Evolutionary conservation across 2,113 vertebrate species (phyloP).

Genomic region (Monopterus albus): DNA sequence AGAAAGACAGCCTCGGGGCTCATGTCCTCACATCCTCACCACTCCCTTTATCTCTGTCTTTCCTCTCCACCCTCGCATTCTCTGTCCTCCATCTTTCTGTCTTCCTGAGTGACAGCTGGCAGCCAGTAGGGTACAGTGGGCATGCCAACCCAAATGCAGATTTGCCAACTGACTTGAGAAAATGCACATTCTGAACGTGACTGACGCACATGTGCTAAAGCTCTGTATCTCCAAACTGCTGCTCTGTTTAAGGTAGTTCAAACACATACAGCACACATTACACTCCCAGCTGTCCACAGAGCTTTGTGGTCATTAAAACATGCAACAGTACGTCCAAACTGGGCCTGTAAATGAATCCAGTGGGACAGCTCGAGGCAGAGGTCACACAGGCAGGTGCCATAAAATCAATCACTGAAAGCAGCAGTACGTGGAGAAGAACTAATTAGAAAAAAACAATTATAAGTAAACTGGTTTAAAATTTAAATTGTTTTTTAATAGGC

Average conservation of each 20-base stretch:
- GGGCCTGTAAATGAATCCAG: slow-evolving; percentile 45
- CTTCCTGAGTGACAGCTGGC: slow-evolving; percentile 83
- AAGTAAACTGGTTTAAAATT: not conserved
- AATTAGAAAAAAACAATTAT: slow-evolving; percentile 14
- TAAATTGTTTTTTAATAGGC: not conserved
- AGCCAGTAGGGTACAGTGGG: slow-evolving; percentile 81
- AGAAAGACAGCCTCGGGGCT: slow-evolving; percentile 66
- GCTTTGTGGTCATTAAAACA: slow-evolving; percentile 56
- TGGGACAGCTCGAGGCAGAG: slow-evolving; percentile 38
- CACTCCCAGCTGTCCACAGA: slow-evolving; percentile 37
- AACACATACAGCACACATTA: slow-evolving; percentile 39
- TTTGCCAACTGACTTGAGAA: slow-evolving; percentile 76
- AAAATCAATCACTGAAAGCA: slow-evolving; percentile 31
- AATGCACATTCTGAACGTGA: slow-evolving; percentile 69
- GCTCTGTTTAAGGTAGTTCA: slow-evolving; percentile 16
- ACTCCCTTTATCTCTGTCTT: slow-evolving; percentile 49
- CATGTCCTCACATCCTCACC: slow-evolving; percentile 73
- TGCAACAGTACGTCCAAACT: slow-evolving; percentile 36
- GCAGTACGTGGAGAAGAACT: slow-evolving; percentile 1
- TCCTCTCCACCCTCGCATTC: slow-evolving; percentile 4
- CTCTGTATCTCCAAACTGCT: slow-evolving; percentile 28
- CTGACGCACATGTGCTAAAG: slow-evolving; percentile 31
- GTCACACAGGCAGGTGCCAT: slow-evolving; percentile 33
- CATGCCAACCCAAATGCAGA: slow-evolving; percentile 76
- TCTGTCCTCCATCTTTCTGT: slow-evolving; percentile 67